Base-by-base conservation (phyloP, 37 sponge, comb jelly and placozoan species). In the Cliona cf. orientalis region DNA sequence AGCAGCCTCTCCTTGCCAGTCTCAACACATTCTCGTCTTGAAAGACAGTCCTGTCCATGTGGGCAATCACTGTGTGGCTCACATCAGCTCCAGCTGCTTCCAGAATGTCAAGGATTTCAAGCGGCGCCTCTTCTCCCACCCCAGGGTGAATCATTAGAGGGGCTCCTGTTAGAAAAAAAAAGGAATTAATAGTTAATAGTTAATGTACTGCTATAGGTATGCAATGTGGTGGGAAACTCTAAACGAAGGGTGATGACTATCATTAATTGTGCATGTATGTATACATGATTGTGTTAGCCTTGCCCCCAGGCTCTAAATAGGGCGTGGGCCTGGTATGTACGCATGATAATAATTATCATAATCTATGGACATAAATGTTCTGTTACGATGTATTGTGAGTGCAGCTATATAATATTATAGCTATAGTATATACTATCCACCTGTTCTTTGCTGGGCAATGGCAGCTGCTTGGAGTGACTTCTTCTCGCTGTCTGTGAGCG, bases 101-200 rank as follows among this genome's bases (percentile, higher is more conserved):
- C 0, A 91, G 44, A 22, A 91, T 34, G 28, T 91, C 78, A 7
- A 91, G 62, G 5, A 91, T 86, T 41, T 77, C 73, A 63, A 81
- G 71, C 28, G 91, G 86, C 32, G 83, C 70, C n/a, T 32, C 23
- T 34, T 69, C 69, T 38, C 62, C 42, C 2, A 78, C 6, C 56
- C 86, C 91, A 56, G 86, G 86, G 42, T 91, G 91, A 40, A 91
- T 86, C 5, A 86, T 86, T 11, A 91, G 57, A 22, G 91, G 91
- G 7, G 91, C 91, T 17, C 87, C 91, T 91, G 61, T 5, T n/a
- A n/a, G n/a, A n/a, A n/a, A n/a, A n/a, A n/a, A n/a, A n/a, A n/a
- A n/a, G n/a, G n/a, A 12, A 49, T 49, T 67, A 28, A 62, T 25
- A 19, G 11, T 28, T 62, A 62, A 28, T 62, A 62, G 14, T 49